phyloP scores from a whole-genome alignment of 2,113 vertebrate species.

The Leptodactylus fuscus region DNA sequence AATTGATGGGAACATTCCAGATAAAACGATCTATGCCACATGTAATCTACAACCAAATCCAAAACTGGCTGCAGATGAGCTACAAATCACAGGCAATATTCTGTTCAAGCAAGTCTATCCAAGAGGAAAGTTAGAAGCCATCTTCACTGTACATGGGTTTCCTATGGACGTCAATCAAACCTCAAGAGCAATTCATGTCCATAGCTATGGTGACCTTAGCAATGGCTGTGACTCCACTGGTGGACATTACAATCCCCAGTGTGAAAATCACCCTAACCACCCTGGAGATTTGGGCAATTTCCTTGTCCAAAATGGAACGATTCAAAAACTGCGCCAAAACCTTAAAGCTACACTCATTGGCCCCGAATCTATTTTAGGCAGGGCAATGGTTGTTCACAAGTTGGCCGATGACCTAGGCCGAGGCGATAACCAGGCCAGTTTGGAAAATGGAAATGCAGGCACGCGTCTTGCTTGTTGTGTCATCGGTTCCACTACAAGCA shows the following conservation, averaged over 20 bases:
- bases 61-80: conserved; percentile 70
- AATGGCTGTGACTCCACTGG: conserved; percentile 82
- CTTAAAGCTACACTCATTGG: conserved; percentile 79
- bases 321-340: conserved; percentile 68
- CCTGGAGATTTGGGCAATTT: conserved; percentile 97
- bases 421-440: conserved; percentile 82
- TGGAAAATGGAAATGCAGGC: conserved; percentile 89
- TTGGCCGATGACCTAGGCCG: conserved; percentile 85
- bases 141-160: conserved; percentile 82
- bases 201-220: conserved; percentile 86
- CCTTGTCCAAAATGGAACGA: conserved; percentile 73
- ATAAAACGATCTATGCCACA: conserved; percentile 70
- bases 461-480: conserved; percentile 89
- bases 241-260: conserved; percentile 86
- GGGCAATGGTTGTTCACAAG: conserved; percentile 88
- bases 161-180: conserved; percentile 61
- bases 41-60: conserved; percentile 83
- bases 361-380: conserved; percentile 78
- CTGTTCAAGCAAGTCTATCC: conserved; percentile 81
- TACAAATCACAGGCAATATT: conserved; percentile 79
- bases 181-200: conserved; percentile 86
- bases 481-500: conserved; percentile 75
- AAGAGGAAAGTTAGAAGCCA: conserved; percentile 71
- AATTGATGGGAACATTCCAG: conserved; percentile 50
- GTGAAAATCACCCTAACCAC: conserved; percentile 81